Percentiles rank a stretch among this genome's conserved stretches.
These are phyloP conservation scores for Donacobius atricapilla DNA, from an alignment of 2,113 vertebrate species.

Conservation along the genomic window DNA sequence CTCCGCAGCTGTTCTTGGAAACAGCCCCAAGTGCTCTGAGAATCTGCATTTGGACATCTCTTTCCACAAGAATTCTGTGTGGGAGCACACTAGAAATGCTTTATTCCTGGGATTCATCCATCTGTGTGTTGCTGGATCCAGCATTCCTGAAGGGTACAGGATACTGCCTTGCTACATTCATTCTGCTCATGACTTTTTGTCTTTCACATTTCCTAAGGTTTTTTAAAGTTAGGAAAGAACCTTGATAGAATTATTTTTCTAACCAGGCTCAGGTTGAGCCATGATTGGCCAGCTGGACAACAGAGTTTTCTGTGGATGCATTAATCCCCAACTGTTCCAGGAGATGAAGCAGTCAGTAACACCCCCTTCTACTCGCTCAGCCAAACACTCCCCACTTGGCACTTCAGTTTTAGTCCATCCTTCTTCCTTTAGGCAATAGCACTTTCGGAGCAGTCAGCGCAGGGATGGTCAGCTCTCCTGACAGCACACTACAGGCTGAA, in stretches of 20 bases:
- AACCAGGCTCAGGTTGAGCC: not conserved
- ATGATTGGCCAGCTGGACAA: not conserved
- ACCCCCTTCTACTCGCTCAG: not conserved
- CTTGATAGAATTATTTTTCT: not conserved
- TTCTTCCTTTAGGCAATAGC: not conserved
- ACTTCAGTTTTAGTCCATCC: not conserved
- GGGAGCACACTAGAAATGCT: not conserved
- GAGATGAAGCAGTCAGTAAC: not conserved
- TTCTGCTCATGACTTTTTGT: not conserved
- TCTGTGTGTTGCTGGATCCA: not conserved
- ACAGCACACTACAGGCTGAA: not conserved
- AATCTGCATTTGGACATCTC: not conserved
- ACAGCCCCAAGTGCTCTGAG: not conserved
- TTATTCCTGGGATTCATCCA: not conserved
- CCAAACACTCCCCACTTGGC: not conserved
- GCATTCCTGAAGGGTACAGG: not conserved
- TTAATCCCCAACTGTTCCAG: not conserved
- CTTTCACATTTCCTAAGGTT: not conserved
- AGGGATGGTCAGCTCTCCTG: not conserved
- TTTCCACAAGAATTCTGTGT: not conserved
- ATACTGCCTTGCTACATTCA: not conserved
- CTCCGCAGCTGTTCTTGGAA: not conserved
- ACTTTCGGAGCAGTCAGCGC: not conserved
- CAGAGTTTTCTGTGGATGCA: not conserved
- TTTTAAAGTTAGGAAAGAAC: not conserved